Base-by-base conservation (phyloP, 2,797 vertebrate genomes). In the Bothrops alternatus region DNA sequence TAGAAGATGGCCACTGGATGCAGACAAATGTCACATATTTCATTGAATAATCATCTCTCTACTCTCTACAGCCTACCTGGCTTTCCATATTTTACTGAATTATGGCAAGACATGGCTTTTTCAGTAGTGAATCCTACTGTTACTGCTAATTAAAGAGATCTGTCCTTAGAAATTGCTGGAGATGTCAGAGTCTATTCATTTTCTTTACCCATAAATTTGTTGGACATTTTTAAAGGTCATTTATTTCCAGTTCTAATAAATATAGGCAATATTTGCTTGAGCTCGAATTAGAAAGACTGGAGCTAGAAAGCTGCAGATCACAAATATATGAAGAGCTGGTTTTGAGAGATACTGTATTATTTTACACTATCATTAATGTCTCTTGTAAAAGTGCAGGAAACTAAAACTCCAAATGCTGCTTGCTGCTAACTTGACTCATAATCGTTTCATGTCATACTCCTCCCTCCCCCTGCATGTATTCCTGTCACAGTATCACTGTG, bases 221-320 rank as follows among this genome's bases (percentile, higher is more conserved):
- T 82, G 10, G 73, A 47, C 3, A 25, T 82, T 82, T 82, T 82
- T 47, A 82, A 82, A 82, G 37, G 20, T 82, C 73, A 82, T 82
- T 82, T 82, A 47, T 82, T 82, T 82, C 20, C 20, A 47, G 10
- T 82, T 82, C 65, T 47, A 82, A 82, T 47, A 82, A 82, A 93
- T 92, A 93, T 93, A 95, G 94, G 94, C 95, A 95, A 95, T 93
- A 93, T 94, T 94, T 93, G 93, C 91, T 95, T 95, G 96, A 96
- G 91, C 94, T 93, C 91, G 94, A 94, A 95, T 82, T 96, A 85
- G 94, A 96, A 93, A 95, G 95, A 91, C 93, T 96, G 93, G 95
- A 94, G 93, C 50, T 94, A 94, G 93, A 92, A 93, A 60, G 92
- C 87, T 85, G 86, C 60, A 86, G 73, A 92, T 94, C 86, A 94